phyloP scores from a whole-genome alignment of 2,797 vertebrate species.

The Smutsia gigantea region DNA sequence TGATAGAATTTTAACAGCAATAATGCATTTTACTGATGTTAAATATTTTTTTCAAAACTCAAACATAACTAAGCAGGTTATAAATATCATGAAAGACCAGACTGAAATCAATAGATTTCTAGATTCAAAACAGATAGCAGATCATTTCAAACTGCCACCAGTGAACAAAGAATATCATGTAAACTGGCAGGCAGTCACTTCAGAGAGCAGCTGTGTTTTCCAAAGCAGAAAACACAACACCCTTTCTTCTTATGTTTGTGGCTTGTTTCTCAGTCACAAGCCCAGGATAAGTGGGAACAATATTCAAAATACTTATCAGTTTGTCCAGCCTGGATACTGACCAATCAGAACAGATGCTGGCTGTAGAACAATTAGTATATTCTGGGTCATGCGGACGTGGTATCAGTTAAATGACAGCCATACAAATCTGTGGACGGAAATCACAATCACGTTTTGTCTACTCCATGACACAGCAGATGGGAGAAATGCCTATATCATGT shows the following conservation, averaged over 20 bases:
- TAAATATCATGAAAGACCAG: background rate
- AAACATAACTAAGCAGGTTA: background rate
- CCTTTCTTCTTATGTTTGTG: background rate
- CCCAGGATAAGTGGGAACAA: background rate
- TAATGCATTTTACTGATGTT: background rate
- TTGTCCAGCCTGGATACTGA: background rate
- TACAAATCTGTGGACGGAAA: accelerated
- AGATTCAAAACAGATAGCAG: background rate
- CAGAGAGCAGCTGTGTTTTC: background rate
- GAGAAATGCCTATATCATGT: background rate
- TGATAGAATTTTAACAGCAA: background rate
- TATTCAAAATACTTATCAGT: background rate
- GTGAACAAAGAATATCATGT: background rate
- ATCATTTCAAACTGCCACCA: background rate
- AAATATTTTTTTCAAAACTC: background rate
- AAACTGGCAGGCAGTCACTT: background rate
- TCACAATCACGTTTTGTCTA: background rate
- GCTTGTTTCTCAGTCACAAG: background rate
- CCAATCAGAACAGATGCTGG: background rate
- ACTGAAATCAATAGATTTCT: background rate
- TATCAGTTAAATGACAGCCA: background rate
- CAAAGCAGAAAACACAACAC: background rate
- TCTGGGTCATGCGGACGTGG: accelerated
- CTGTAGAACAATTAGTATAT: background rate
- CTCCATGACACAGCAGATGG: too few species aligned